Evolutionary conservation across 1,140 invertebrate species (phyloP).

Genomic region (Atta cephalotes): DNA sequence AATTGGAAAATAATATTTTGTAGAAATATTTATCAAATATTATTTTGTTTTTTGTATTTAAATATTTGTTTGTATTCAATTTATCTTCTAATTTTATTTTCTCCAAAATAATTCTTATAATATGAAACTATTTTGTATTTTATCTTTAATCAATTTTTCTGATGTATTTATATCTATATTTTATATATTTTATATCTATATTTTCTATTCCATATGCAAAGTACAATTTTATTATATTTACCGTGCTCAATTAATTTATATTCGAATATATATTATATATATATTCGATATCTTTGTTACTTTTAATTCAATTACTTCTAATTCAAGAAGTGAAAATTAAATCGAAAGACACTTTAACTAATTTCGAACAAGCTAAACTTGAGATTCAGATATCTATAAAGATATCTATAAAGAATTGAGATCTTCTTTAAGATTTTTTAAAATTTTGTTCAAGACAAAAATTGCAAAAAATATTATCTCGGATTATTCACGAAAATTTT

Average conservation of each 20-base stretch:
- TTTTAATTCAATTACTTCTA: not conserved
- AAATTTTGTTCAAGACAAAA: not conserved
- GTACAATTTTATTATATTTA: not conserved
- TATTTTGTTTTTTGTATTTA: no score
- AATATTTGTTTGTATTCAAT: no score
- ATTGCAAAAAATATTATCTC: not conserved
- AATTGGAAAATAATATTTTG: no score
- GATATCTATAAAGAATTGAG: not conserved
- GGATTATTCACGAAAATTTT: slow-evolving; percentile 31
- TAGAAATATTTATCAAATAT: no score
- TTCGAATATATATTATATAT: not conserved
- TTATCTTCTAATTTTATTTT: no score
- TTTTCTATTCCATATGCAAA: not conserved
- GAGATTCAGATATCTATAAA: no score
- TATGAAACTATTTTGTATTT: no score
- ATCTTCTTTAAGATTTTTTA: not conserved
- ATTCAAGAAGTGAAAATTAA: not conserved
- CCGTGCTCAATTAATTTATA: not conserved
- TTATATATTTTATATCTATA: not conserved
- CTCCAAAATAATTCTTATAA: no score
- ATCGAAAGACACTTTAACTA: not conserved
- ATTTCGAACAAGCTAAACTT: not conserved
- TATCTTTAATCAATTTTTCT: no score
- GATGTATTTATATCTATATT: not conserved
- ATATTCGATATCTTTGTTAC: not conserved